Base-by-base conservation (phyloP, 1,140 invertebrate genomes). In the Temnothorax curvispinosus region DNA sequence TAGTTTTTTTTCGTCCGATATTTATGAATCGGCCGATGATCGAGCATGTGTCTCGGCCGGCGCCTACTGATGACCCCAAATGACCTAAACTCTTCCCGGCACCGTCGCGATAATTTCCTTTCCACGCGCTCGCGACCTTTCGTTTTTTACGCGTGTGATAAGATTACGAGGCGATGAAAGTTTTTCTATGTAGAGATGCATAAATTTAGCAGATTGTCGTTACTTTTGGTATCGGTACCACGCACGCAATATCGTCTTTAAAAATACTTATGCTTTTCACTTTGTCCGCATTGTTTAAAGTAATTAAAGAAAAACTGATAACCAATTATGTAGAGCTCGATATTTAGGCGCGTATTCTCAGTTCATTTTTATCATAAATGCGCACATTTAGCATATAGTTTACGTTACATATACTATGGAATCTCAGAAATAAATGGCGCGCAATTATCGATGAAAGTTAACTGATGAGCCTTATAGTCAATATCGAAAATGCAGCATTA, bases 1-100 rank as follows among this genome's bases (percentile, higher is more conserved):
- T 60, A 2, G 38, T 75, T 80, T 69, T 18, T 69, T 71, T 72
- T 58, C 47, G 74, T 5, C 32, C 27, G 60, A 87, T 90, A 85
- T 90, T 91, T 91, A 90, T 76, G 87, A 91, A 67, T 84, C 69
- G 54, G 7, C 35, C 82, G 82, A 76, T 64, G 74, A 78, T 85
- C 35, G 60, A 78, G 60, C 75, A 41, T 67, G 74, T 62, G 54
- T 71, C 47, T 71, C 60, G 41, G n/a, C 11, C 58, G 82, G 82
- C 82, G 82, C 82, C 82, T 78, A 6, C 41, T 56, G 82, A 64
- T 67, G 60, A 85, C 74, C 74, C 21, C 60, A 11, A 35, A 11
- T 71, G 47, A 78, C 74, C 72, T 27, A 13, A 75, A 35, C 74
- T 76, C 15, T 52, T 65, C 27, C n/a, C 74, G 72, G n/a, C n/a